Evolutionary conservation across 2,888 invertebrate species (phyloP).

Genomic region (Ischnura elegans): DNA sequence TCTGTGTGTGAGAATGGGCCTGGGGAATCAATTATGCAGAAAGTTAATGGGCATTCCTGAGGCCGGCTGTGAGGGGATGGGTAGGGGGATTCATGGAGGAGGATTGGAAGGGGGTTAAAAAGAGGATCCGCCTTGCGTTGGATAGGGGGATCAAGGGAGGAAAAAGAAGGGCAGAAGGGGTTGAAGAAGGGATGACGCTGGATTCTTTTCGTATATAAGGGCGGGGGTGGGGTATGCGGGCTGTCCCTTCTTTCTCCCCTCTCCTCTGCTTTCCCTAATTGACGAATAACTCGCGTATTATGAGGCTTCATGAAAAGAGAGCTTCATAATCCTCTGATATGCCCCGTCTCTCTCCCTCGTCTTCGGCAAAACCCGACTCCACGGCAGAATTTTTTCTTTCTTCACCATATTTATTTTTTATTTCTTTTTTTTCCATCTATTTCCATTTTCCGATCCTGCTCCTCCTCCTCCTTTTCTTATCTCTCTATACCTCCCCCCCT

Average conservation of each 20-base stretch:
- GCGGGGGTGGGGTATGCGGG: neutral
- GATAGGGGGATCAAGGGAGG: neutral
- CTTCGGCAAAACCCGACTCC: neutral
- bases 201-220: slow-evolving; percentile 48
- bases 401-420: neutral
- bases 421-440: neutral
- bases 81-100: slow-evolving; percentile 49
- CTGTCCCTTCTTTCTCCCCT: too few species aligned
- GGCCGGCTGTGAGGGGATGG: slow-evolving; percentile 34
- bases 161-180: neutral
- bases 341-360: neutral
- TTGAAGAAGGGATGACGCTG: neutral
- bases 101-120: neutral
- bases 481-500: too few species aligned
- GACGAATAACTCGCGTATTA: slow-evolving; percentile 64
- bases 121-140: slow-evolving; percentile 10
- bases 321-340: neutral
- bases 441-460: neutral
- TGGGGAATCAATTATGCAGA: slow-evolving; percentile 53
- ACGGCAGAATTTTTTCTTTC: neutral
- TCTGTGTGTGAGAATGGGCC: slow-evolving; percentile 50
- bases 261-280: slow-evolving; percentile 44
- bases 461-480: neutral
- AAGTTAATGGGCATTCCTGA: slow-evolving; percentile 59
- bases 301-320: slow-evolving; percentile 51